Evolutionary conservation across 2,888 invertebrate species (phyloP).

Genomic region (Calameuta pallipes): DNA sequence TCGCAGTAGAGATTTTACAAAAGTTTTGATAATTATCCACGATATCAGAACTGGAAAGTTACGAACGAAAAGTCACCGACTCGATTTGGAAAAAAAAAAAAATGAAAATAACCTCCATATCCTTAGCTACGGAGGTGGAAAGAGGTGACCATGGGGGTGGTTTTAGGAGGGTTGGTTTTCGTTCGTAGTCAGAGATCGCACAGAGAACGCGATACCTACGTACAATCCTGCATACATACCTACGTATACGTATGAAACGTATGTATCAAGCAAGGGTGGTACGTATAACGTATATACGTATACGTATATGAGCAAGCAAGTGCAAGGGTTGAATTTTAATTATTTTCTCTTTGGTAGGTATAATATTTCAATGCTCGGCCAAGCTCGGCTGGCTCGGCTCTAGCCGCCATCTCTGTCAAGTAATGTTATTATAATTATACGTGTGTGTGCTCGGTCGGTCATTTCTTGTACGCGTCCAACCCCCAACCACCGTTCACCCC

Average conservation of each 20-base stretch:
- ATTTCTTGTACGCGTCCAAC: constrained; percentile 51
- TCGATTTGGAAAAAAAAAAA: neutral
- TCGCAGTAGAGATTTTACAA: neutral
- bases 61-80: neutral
- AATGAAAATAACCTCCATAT: neutral
- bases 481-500: neutral
- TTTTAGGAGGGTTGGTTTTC: constrained; percentile 22
- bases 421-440: constrained; percentile 67
- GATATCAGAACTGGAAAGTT: neutral
- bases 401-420: constrained; percentile 63
- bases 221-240: constrained; percentile 7
- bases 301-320: constrained; percentile 44
- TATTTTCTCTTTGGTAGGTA: constrained; percentile 66
- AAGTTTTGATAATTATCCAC: neutral
- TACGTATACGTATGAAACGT: constrained; percentile 34
- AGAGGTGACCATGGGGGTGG: constrained; percentile 1
- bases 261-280: constrained; percentile 11
- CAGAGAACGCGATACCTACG: constrained; percentile 9
- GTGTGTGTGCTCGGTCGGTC: constrained; percentile 49
- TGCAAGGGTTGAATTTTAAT: constrained; percentile 67
- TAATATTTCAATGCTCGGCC: constrained; percentile 66
- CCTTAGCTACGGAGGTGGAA: neutral
- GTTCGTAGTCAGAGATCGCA: constrained; percentile 30
- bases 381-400: constrained; percentile 55
- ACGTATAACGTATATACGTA: constrained; percentile 33